A percentile compares a stretch with the other conserved stretches of the same genome.
These are phyloP conservation scores for Fabriciana adippe DNA, from an alignment of 2,888 invertebrate species.

Conservation along the genomic window DNA sequence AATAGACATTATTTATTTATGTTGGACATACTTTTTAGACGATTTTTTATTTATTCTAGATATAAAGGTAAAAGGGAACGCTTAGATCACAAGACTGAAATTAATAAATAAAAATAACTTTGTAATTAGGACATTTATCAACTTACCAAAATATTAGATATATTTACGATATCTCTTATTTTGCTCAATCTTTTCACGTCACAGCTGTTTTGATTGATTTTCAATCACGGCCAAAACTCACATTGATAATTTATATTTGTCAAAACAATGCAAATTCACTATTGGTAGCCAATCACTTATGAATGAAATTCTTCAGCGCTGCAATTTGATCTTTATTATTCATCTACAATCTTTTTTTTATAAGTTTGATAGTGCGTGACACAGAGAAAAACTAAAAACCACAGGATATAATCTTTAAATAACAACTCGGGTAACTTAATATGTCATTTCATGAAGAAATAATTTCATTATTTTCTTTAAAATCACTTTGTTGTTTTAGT, in stretches of 20 bases:
- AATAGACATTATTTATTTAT: background rate
- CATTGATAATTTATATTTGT: background rate
- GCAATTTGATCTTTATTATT: slow-evolving; percentile 6
- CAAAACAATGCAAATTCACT: slow-evolving; percentile 23
- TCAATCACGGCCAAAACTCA: background rate
- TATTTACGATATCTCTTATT: slow-evolving; percentile 2
- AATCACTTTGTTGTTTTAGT: too few relatives aligned
- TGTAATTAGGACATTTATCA: slow-evolving; percentile 7
- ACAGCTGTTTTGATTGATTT: background rate
- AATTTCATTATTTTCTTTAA: too few relatives aligned
- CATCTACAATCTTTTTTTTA: too few relatives aligned
- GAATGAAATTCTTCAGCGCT: slow-evolving; percentile 5
- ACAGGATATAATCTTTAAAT: too few relatives aligned
- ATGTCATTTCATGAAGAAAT: too few relatives aligned
- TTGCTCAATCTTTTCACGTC: background rate
- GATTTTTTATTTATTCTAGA: background rate
- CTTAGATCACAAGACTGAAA: background rate
- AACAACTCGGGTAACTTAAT: too few relatives aligned
- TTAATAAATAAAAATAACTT: slow-evolving; percentile 13
- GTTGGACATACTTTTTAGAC: background rate
- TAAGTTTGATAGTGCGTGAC: too few relatives aligned
- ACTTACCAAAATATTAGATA: slow-evolving; percentile 6
- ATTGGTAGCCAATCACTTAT: background rate
- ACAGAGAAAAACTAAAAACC: too few relatives aligned
- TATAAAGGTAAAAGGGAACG: background rate